phyloP scores from a whole-genome alignment of 1,140 invertebrate species.

The Cotesia typhae region DNA sequence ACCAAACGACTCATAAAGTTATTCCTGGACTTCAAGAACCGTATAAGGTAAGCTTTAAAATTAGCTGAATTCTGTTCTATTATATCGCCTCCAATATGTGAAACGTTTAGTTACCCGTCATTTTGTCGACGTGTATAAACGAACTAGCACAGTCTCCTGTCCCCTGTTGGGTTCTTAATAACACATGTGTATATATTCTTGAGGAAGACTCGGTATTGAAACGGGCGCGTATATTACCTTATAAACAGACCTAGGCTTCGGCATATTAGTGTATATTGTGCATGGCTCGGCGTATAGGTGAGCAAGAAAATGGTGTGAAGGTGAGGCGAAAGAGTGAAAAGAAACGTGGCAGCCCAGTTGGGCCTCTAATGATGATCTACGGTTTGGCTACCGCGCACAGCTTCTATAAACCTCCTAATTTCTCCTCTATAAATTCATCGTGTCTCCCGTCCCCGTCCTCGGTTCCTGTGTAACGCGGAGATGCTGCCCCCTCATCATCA shows the following conservation, averaged over 20 bases:
- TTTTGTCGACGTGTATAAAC: slow-evolving; percentile 23
- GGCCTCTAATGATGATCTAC: slow-evolving; percentile 48
- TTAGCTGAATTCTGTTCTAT: no score
- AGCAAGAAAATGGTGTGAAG: slow-evolving; percentile 37
- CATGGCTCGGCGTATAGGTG: slow-evolving; percentile 11
- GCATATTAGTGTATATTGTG: slow-evolving; percentile 2
- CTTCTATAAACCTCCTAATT: slow-evolving; percentile 49
- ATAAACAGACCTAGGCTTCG: slow-evolving; percentile 11
- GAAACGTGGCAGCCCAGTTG: slow-evolving; percentile 39
- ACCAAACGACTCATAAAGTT: no score
- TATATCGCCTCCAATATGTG: neutral
- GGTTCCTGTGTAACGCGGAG: slow-evolving; percentile 4
- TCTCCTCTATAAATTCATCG: slow-evolving; percentile 46
- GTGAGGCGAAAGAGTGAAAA: neutral
- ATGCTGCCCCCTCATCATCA: slow-evolving; percentile 25
- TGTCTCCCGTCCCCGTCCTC: slow-evolving; percentile 26
- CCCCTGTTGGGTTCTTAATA: neutral
- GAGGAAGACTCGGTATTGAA: neutral
- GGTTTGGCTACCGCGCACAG: slow-evolving; percentile 47
- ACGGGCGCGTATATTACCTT: slow-evolving; percentile 29
- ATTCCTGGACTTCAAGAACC: no score
- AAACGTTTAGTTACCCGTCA: slow-evolving; percentile 22
- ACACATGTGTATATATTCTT: slow-evolving; percentile 5
- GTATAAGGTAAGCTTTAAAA: no score
- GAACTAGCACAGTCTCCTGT: slow-evolving; percentile 13